Percentiles rank a stretch among this genome's conserved stretches.
Conservation (phyloP, 92 coral and sea anemone species). For the Scolanthus callimorphus region DNA sequence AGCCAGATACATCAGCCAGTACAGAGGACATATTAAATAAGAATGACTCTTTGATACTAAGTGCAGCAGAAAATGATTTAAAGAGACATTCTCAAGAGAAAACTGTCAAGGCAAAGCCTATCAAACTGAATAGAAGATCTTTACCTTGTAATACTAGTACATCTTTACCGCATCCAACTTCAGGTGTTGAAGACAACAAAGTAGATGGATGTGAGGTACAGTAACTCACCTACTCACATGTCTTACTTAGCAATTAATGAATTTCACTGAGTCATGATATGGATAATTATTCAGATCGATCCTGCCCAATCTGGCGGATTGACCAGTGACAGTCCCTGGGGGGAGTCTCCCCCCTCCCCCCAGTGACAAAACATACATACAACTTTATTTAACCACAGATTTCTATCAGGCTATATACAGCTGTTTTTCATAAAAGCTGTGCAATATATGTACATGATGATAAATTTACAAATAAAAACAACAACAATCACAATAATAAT, state of each 20-base stretch:
- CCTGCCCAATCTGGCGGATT: too few relatives aligned
- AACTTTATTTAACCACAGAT: too few relatives aligned
- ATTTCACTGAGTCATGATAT: too few relatives aligned
- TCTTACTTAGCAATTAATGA: too few relatives aligned
- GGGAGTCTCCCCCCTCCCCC: too few relatives aligned
- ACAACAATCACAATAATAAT: too few relatives aligned
- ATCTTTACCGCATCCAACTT: background rate
- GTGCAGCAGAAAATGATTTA: background rate
- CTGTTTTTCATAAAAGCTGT: too few relatives aligned
- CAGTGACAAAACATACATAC: background rate
- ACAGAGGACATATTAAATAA: background rate
- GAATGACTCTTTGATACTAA: background rate
- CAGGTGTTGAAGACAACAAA: background rate
- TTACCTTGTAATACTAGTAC: background rate
- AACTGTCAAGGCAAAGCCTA: conserved; percentile 42
- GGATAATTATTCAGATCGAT: too few relatives aligned
- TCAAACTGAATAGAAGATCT: conserved; percentile 74
- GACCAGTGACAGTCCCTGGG: too few relatives aligned
- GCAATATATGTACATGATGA: too few relatives aligned
- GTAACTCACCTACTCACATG: background rate
- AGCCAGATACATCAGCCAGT: background rate
- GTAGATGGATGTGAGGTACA: background rate
- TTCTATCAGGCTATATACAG: too few relatives aligned
- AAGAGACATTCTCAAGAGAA: background rate
- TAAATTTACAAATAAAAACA: too few relatives aligned